phyloP scores from a whole-genome alignment of 2,113 vertebrate genomes.

The Psammodynastes pulverulentus region DNA sequence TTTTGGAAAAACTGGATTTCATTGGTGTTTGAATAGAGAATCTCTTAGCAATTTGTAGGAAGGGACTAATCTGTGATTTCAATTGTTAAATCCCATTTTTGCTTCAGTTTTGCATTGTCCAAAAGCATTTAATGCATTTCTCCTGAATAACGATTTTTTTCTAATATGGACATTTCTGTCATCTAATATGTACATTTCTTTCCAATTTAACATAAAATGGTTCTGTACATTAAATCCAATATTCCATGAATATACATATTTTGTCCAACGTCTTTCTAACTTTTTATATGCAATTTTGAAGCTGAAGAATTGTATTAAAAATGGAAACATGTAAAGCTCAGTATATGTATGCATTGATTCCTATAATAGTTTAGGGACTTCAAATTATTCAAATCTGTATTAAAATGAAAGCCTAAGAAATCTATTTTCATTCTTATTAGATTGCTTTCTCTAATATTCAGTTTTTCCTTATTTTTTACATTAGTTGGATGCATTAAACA shows the following conservation, averaged over 20 bases:
- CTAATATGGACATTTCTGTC: neutral
- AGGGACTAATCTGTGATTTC: neutral
- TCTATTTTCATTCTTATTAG: neutral
- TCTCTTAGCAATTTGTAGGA: neutral
- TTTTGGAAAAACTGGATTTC: neutral
- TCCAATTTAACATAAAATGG: neutral
- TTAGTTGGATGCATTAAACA: neutral
- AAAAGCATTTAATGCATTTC: neutral
- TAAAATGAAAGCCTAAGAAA: neutral
- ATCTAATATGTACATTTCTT: neutral
- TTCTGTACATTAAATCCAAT: neutral
- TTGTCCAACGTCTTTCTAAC: neutral
- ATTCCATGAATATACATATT: neutral
- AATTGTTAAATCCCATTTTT: neutral
- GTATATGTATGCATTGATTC: neutral
- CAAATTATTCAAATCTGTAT: neutral
- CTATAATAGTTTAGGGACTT: neutral
- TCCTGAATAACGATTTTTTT: neutral
- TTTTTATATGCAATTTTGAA: neutral
- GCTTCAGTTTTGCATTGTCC: neutral
- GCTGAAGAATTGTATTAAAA: neutral
- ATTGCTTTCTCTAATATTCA: neutral
- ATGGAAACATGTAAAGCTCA: neutral
- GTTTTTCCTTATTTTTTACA: neutral
- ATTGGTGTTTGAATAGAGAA: neutral